These are phyloP conservation scores for Melanotaenia parkinsoni DNA, from an alignment of 2,797 vertebrate genomes.

Conservation along the genomic window DNA sequence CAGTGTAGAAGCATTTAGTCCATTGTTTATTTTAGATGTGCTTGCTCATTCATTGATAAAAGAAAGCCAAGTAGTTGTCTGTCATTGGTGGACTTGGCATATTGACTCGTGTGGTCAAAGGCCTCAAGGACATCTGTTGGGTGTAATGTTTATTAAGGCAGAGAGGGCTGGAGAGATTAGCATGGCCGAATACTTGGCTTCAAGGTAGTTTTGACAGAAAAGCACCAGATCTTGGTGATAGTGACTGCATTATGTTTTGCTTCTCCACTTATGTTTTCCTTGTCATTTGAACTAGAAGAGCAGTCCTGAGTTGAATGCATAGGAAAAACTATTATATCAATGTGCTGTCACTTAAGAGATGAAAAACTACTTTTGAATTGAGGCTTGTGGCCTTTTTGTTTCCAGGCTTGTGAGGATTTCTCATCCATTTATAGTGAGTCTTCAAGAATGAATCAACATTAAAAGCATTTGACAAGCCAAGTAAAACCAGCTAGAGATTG, in stretches of 20 bases:
- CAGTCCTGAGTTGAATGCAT: neutral
- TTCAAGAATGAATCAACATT: too few species aligned
- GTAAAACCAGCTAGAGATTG: too few species aligned
- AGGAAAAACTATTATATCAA: neutral
- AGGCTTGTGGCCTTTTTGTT: neutral
- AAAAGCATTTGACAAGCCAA: too few species aligned
- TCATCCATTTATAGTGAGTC: neutral
- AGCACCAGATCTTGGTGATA: neutral
- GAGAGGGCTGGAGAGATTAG: slow-evolving; percentile 18
- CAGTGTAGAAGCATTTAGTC: neutral
- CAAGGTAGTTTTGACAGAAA: neutral
- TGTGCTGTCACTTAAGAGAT: neutral
- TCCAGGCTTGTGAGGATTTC: neutral
- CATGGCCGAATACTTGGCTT: slow-evolving; percentile 2
- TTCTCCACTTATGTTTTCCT: neutral
- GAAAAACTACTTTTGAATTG: neutral
- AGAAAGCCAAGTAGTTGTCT: slow-evolving; percentile 10
- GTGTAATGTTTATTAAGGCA: slow-evolving; percentile 54
- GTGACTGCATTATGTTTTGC: neutral
- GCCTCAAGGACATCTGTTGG: slow-evolving; percentile 34
- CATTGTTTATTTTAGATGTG: neutral
- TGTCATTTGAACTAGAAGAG: neutral
- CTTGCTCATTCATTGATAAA: neutral
- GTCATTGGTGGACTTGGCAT: slow-evolving; percentile 15
- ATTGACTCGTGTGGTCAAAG: slow-evolving; percentile 30